Percentiles rank a stretch among this genome's conserved stretches.
These are phyloP conservation scores for Maniola jurtina DNA, from an alignment of 1,140 invertebrate genomes.

Conservation along the genomic window DNA sequence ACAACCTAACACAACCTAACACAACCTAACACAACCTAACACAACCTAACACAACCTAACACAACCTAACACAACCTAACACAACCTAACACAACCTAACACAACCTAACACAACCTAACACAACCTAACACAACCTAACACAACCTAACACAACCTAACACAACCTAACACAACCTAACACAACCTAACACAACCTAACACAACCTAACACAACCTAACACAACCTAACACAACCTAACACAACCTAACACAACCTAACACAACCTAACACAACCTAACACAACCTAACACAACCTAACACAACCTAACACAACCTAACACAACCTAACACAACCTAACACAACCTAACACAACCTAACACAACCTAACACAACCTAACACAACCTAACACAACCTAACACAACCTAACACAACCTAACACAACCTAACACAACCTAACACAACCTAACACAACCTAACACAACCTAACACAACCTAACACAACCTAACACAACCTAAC, in stretches of 20 bases:
- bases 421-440: not conserved
- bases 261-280: slow-evolving; percentile 25
- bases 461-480: not conserved
- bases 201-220: slow-evolving; percentile 5
- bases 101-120: slow-evolving; percentile 38
- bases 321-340: slow-evolving; percentile 7
- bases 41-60: slow-evolving; percentile 33
- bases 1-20: slow-evolving; percentile 54
- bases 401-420: slow-evolving; percentile 8
- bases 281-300: slow-evolving; percentile 27
- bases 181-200: not conserved
- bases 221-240: slow-evolving; percentile 12
- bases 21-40: slow-evolving; percentile 54
- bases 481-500: not conserved
- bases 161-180: not conserved
- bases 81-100: slow-evolving; percentile 39
- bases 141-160: slow-evolving; percentile 1
- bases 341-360: slow-evolving; percentile 10
- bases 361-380: not conserved
- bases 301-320: slow-evolving; percentile 19
- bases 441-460: not conserved
- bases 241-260: slow-evolving; percentile 24
- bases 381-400: not conserved
- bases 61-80: slow-evolving; percentile 37
- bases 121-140: slow-evolving; percentile 4